These are phyloP conservation scores for Chaetophractus vellerosus DNA, from an alignment of 2,797 vertebrate species.

Conservation along the genomic window DNA sequence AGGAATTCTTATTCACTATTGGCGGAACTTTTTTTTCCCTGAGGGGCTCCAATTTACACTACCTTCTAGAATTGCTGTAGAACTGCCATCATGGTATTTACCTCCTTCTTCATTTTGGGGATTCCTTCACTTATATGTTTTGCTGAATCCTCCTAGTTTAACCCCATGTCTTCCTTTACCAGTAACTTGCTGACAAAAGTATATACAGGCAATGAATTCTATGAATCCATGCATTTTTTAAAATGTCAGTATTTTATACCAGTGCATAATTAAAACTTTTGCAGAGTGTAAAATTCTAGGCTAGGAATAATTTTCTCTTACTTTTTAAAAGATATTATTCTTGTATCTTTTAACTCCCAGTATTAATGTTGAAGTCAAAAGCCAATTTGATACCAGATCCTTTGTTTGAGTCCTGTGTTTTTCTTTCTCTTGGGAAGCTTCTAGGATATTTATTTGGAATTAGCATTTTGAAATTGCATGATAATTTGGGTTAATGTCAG, in stretches of 20 bases:
- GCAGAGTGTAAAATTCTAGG: background rate
- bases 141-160: background rate
- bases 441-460: background rate
- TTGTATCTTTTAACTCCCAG: background rate
- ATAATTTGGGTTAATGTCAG: background rate
- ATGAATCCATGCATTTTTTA: background rate
- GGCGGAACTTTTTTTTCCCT: too few species aligned
- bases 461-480: background rate
- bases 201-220: background rate
- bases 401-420: background rate
- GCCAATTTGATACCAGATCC: background rate
- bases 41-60: background rate
- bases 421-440: background rate
- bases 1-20: too few species aligned
- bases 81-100: background rate
- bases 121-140: background rate
- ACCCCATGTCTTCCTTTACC: background rate
- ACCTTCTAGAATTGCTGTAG: background rate
- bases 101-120: background rate
- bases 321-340: background rate
- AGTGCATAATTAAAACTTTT: background rate
- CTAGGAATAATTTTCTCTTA: too few species aligned
- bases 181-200: background rate
- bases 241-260: background rate
- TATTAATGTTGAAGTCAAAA: background rate